Base-by-base conservation (phyloP, 2,113 vertebrate species). In the Rhinoderma darwinii region DNA sequence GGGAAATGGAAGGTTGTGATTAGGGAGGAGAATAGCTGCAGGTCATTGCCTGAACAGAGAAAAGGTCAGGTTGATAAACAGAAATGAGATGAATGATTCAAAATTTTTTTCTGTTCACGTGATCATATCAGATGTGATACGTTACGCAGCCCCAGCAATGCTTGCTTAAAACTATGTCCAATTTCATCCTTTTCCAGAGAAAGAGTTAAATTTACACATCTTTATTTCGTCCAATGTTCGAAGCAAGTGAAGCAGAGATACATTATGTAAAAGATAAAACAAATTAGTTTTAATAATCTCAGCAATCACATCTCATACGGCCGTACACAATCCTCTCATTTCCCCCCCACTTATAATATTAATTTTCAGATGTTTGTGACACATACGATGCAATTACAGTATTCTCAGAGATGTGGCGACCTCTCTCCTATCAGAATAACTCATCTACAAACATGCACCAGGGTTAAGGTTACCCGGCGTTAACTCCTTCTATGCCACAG, bases 221-320 rank as follows among this genome's bases (percentile, higher is more conserved):
- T 39, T 22, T 4, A 10, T 35, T 56, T 37, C 7, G 20, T 79
- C 32, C 35, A 35, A 9, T 18, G 18, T 56, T 37, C 25, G 51
- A 63, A 59, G 54, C 72, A 12, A 84, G 72, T 63, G 22, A 66
- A 66, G 59, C 56, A 77, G 84, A 66, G 41, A 85, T 56, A 85
- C 27, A 76, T 77, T 35, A 61, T 78, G 30, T 73, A 41, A 59
- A 61, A 85, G 84, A 85, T 66, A 39, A 77, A 78, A 66, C 74
- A 77, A 85, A 85, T 78, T 78, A 77, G 41, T 78, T 66, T 66
- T 78, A 86, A 86, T 86, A 86, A 84, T 84, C 82, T 70, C 5
- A 25, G 68, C 68, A 73, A 84, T 86, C 56, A 78, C 61, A n/a
- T 78, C 73, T 78, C 30, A 22, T 25, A 76, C 41, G 18, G 73